Evolutionary conservation across 2,113 vertebrate genomes (phyloP).

Genomic region (Stegostoma tigrinum): DNA sequence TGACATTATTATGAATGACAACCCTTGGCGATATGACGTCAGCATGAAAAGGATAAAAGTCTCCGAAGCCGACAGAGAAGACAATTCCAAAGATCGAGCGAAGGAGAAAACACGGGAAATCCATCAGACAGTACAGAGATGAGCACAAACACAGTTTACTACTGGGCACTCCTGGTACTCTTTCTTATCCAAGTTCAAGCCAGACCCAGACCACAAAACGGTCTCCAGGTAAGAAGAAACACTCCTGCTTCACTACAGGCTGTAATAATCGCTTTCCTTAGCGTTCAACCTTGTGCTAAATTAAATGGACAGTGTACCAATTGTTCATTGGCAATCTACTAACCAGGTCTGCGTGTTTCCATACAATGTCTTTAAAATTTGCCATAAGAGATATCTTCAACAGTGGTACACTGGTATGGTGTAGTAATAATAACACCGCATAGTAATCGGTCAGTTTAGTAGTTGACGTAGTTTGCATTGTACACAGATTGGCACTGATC

Average conservation of each 20-base stretch:
- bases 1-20: neutral
- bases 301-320: neutral
- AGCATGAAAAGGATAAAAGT: slow-evolving; percentile 38
- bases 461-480: neutral
- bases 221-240: slow-evolving; percentile 50
- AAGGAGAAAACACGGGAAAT: slow-evolving; percentile 32
- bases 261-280: neutral
- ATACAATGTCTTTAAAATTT: neutral
- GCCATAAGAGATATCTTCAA: neutral
- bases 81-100: slow-evolving; percentile 11
- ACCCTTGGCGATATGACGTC: neutral
- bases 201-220: slow-evolving; percentile 45
- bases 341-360: neutral
- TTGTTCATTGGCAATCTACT: neutral
- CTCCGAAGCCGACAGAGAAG: neutral
- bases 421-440: neutral
- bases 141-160: slow-evolving; percentile 41
- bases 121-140: slow-evolving; percentile 42
- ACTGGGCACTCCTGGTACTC: slow-evolving; percentile 46
- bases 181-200: slow-evolving; percentile 43
- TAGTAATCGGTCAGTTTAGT: neutral
- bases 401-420: neutral
- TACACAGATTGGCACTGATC: neutral
- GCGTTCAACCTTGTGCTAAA: neutral
- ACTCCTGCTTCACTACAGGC: neutral